Conservation (phyloP, 2,797 vertebrate genomes). For the Spea hammondii region DNA sequence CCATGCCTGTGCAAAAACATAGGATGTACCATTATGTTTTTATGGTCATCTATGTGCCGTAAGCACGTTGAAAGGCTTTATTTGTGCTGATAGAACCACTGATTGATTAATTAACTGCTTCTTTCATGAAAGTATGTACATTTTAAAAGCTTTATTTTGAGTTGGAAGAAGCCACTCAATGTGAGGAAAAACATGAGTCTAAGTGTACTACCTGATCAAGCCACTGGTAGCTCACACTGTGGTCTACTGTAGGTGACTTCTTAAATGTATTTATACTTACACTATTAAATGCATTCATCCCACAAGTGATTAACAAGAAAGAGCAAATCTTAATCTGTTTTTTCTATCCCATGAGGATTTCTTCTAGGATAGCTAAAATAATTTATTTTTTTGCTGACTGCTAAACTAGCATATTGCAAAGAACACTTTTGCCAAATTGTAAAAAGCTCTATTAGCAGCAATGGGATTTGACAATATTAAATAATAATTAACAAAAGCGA, state of each 20-base stretch:
- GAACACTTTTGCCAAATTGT: slow-evolving; percentile 37
- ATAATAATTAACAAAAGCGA: slow-evolving; percentile 55
- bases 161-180: no score
- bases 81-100: no score
- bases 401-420: slow-evolving; percentile 47
- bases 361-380: slow-evolving; percentile 39
- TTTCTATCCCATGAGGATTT: slow-evolving; percentile 40
- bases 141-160: no score
- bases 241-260: slow-evolving; percentile 38
- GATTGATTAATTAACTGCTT: no score
- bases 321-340: slow-evolving; percentile 32
- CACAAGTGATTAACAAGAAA: slow-evolving; percentile 34
- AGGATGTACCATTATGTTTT: no score
- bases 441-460: slow-evolving; percentile 41
- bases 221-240: not conserved
- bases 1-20: no score
- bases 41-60: no score
- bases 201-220: no score
- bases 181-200: no score
- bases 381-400: slow-evolving; percentile 36
- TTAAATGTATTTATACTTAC: slow-evolving; percentile 25
- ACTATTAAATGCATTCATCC: slow-evolving; percentile 43
- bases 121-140: no score
- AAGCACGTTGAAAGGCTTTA: no score
- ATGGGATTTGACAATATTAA: slow-evolving; percentile 51